Evolutionary conservation across 2,888 invertebrate genomes (phyloP).

Genomic region (Bhutanitis thaidina): DNA sequence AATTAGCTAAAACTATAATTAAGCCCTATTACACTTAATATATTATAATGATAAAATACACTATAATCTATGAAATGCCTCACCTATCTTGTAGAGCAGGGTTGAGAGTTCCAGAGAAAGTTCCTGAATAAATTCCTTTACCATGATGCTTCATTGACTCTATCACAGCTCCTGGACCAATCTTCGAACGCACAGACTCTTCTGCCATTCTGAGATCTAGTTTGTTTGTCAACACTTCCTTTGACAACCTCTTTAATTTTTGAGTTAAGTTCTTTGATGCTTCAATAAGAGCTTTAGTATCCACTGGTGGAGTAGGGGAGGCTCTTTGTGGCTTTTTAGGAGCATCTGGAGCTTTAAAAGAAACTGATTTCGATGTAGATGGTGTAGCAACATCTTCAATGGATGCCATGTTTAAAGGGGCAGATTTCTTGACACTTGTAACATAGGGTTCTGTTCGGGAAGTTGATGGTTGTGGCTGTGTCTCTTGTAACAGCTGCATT

Average conservation of each 20-base stretch:
- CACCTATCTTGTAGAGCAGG: slow-evolving; percentile 93
- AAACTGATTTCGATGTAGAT: slow-evolving; percentile 60
- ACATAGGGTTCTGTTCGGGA: slow-evolving; percentile 64
- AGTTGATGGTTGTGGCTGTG: slow-evolving; percentile 60
- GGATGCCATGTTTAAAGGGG: slow-evolving; percentile 53
- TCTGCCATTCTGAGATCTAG: slow-evolving; percentile 72
- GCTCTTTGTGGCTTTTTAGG: slow-evolving; percentile 59
- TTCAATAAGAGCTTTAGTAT: slow-evolving; percentile 90
- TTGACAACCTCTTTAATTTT: slow-evolving; percentile 92
- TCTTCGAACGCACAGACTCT: slow-evolving; percentile 69
- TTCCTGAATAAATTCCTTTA: slow-evolving; percentile 97
- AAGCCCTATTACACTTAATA: no score
- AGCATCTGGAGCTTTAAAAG: slow-evolving; percentile 58
- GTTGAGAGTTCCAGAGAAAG: slow-evolving; percentile 96
- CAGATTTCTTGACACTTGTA: slow-evolving; percentile 57
- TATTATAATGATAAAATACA: no score
- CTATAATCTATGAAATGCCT: slow-evolving; percentile 14
- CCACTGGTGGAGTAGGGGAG: slow-evolving; percentile 68
- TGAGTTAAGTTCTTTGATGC: slow-evolving; percentile 95
- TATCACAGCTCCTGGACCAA: slow-evolving; percentile 87
- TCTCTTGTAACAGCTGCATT: slow-evolving; percentile 60
- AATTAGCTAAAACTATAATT: no score
- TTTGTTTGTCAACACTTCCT: slow-evolving; percentile 90
- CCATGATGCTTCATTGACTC: slow-evolving; percentile 96
- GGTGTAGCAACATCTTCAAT: slow-evolving; percentile 53